These are phyloP conservation scores for Alosa sapidissima DNA, from an alignment of 2,797 vertebrate genomes.

Conservation along the genomic window DNA sequence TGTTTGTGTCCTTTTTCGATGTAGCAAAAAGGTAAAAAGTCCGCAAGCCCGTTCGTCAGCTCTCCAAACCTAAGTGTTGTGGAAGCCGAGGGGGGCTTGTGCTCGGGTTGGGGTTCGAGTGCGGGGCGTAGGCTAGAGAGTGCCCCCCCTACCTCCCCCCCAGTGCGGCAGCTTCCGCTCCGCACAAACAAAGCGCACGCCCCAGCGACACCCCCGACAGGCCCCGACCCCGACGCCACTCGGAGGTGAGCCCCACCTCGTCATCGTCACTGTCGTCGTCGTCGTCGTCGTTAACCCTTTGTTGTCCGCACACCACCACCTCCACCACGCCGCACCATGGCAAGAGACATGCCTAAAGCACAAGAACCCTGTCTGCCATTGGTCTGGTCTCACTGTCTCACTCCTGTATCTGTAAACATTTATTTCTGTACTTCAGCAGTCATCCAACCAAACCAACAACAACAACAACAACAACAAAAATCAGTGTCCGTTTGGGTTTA, in stretches of 20 bases:
- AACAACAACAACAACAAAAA: constrained; percentile 28
- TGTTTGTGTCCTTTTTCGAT: constrained; percentile 62
- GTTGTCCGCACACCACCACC: constrained; percentile 49
- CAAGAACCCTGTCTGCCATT: constrained; percentile 45
- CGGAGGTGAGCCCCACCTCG: constrained; percentile 87
- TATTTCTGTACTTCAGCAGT: constrained; percentile 19
- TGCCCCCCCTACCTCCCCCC: constrained; percentile 84
- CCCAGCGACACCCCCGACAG: constrained; percentile 83
- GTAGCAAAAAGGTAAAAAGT: constrained; percentile 89
- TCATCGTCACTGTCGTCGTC: constrained; percentile 62
- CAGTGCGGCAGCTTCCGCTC: constrained; percentile 80
- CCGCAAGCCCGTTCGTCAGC: constrained; percentile 87
- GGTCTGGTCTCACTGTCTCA: constrained; percentile 50
- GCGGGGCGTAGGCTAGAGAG: constrained; percentile 76
- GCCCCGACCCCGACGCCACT: constrained; percentile 84
- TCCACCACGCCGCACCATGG: constrained; percentile 39
- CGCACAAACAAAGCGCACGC: constrained; percentile 84
- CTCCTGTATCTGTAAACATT: constrained; percentile 13
- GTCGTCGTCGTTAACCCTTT: constrained; percentile 45
- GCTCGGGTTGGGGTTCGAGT: constrained; percentile 60
- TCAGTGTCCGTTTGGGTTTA: neutral
- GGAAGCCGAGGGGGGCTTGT: constrained; percentile 76
- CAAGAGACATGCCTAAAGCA: constrained; percentile 47
- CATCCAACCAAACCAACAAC: constrained; percentile 15
- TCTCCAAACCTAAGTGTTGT: constrained; percentile 87